These are phyloP conservation scores for Thalassophryne amazonica DNA, from an alignment of 2,797 vertebrate genomes.

Conservation along the genomic window DNA sequence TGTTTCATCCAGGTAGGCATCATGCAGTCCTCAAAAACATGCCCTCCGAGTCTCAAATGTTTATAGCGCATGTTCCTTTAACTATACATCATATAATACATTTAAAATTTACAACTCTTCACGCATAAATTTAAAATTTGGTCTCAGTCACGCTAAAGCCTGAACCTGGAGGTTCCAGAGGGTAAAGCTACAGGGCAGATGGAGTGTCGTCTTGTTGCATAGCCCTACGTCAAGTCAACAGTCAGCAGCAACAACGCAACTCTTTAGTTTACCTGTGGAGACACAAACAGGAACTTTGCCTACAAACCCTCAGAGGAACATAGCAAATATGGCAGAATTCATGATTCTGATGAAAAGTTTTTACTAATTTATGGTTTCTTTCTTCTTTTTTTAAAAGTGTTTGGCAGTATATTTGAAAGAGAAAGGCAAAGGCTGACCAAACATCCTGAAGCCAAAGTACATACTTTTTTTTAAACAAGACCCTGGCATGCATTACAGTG, in stretches of 20 bases:
- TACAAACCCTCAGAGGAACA: constrained; percentile 19
- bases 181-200: constrained; percentile 80
- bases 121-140: constrained; percentile 78
- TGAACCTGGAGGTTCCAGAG: constrained; percentile 74
- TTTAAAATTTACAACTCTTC: constrained; percentile 48
- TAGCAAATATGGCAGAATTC: constrained; percentile 39
- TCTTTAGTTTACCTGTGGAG: constrained; percentile 36
- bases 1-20: constrained; percentile 51
- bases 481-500: constrained; percentile 65
- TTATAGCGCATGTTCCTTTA: constrained; percentile 73
- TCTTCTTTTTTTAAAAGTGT: constrained; percentile 38
- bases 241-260: constrained; percentile 67
- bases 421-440: constrained; percentile 69
- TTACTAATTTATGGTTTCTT: constrained; percentile 57
- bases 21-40: constrained; percentile 54
- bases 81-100: constrained; percentile 56
- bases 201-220: constrained; percentile 88
- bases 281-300: constrained; percentile 14
- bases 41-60: constrained; percentile 45
- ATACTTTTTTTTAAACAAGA: constrained; percentile 50
- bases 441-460: constrained; percentile 64
- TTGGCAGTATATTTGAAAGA: constrained; percentile 67
- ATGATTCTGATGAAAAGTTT: constrained; percentile 11
- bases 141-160: constrained; percentile 84
- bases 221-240: constrained; percentile 82